A percentile compares a stretch with the other conserved stretches of the same genome.
Conservation (phyloP, 2,888 invertebrate genomes). For the Lymantria dispar region DNA sequence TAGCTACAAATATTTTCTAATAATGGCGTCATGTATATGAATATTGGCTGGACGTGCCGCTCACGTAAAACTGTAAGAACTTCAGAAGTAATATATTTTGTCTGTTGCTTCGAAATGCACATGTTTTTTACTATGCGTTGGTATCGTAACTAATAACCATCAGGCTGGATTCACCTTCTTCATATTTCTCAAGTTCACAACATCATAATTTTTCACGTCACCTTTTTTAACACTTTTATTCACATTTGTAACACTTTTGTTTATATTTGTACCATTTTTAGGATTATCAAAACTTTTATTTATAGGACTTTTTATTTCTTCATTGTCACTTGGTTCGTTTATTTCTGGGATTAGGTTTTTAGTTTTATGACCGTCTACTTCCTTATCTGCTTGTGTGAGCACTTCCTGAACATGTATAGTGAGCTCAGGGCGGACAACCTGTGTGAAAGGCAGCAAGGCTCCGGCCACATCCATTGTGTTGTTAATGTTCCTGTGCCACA, state of each 20-base stretch:
- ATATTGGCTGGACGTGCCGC: conserved; percentile 19
- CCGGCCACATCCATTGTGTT: conserved; percentile 81
- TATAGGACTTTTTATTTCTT: conserved; percentile 27
- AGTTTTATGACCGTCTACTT: conserved; percentile 37
- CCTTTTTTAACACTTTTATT: conserved; percentile 20
- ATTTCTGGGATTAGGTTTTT: conserved; percentile 62
- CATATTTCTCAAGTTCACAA: conserved; percentile 36
- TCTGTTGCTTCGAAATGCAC: conserved; percentile 74
- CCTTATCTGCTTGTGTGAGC: conserved; percentile 61
- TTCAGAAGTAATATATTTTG: conserved; percentile 70
- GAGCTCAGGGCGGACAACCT: conserved; percentile 71
- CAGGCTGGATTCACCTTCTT: conserved; percentile 52
- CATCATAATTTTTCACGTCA: conserved; percentile 28
- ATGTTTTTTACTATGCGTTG: conserved; percentile 67
- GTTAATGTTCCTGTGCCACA: conserved; percentile 81
- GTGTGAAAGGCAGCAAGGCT: conserved; percentile 72
- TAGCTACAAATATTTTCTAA: too few relatives aligned
- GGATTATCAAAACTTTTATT: conserved; percentile 14
- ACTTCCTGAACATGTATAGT: conserved; percentile 74
- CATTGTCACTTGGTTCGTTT: conserved; percentile 55
- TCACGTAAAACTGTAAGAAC: conserved; percentile 15
- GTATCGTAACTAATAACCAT: conserved; percentile 73
- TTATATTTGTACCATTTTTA: conserved; percentile 13
- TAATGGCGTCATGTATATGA: too few relatives aligned
- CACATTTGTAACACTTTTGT: conserved; percentile 16